Evolutionary conservation across 2,888 invertebrate genomes (phyloP).

Genomic region (Lasioglossum malachurum): DNA sequence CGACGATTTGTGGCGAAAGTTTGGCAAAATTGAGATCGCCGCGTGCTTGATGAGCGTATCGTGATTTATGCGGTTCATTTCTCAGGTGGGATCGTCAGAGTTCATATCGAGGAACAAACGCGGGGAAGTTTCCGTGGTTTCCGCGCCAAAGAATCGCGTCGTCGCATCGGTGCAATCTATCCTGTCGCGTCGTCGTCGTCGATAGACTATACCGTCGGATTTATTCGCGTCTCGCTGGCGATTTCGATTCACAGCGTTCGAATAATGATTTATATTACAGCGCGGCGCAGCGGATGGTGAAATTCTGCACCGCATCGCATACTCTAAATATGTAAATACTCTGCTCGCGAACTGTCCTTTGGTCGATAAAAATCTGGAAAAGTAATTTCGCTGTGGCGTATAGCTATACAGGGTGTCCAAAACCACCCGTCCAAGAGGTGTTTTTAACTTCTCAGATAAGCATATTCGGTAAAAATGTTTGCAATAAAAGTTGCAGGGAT

Average conservation of each 20-base stretch:
- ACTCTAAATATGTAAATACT: background rate
- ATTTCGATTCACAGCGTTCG: background rate
- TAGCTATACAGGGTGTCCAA: background rate
- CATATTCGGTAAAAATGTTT: too few species aligned
- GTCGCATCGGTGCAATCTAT: background rate
- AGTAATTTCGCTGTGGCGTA: background rate
- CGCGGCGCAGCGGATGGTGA: conserved; percentile 1
- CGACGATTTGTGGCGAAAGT: conserved; percentile 64
- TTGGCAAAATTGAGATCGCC: conserved; percentile 65
- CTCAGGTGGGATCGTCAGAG: conserved; percentile 50
- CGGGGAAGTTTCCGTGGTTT: conserved; percentile 55
- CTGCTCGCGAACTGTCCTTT: background rate
- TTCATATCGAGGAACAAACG: conserved; percentile 63
- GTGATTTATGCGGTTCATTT: conserved; percentile 70
- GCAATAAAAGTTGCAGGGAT: too few species aligned
- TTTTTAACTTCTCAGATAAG: too few species aligned
- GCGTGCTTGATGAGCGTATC: conserved; percentile 62
- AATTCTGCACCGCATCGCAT: background rate
- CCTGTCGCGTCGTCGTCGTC: background rate
- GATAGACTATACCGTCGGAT: background rate
- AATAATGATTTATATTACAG: background rate
- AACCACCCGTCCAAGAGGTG: too few species aligned
- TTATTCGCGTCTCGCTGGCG: background rate
- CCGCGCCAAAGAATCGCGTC: conserved; percentile 12
- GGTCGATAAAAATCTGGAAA: background rate